A percentile compares a stretch with the other conserved stretches of the same genome.
These are phyloP conservation scores for Tachystola acroxantha DNA, from an alignment of 2,888 invertebrate species.

Conservation along the genomic window DNA sequence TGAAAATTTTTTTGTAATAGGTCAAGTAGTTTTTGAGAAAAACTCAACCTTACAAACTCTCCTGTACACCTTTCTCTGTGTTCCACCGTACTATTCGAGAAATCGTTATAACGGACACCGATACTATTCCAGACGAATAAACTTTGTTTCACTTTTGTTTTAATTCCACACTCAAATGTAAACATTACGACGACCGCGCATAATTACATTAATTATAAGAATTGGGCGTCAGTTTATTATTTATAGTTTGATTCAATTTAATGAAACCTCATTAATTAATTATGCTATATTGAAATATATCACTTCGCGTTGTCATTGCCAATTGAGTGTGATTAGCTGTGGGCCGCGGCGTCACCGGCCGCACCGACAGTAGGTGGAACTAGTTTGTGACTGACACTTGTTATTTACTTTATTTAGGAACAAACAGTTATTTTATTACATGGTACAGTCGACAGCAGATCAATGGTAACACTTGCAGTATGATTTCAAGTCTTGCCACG, in stretches of 20 bases:
- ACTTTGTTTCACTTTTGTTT: slow-evolving; percentile 1
- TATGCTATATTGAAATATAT: slow-evolving; percentile 15
- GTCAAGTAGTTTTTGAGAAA: no score
- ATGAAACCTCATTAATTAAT: slow-evolving; percentile 18
- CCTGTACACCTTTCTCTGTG: no score
- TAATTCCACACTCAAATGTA: slow-evolving; percentile 3
- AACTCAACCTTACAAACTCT: no score
- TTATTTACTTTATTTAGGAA: no score
- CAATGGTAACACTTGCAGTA: no score
- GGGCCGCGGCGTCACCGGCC: slow-evolving; percentile 4
- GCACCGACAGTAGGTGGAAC: neutral
- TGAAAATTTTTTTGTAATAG: no score
- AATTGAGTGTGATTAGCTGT: slow-evolving; percentile 9
- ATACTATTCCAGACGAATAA: no score
- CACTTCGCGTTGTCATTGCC: slow-evolving; percentile 10
- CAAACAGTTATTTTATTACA: no score
- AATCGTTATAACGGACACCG: no score
- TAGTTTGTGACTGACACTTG: neutral
- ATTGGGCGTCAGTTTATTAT: neutral
- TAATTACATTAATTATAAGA: slow-evolving; percentile 12
- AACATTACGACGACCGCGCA: neutral
- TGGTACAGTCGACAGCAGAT: no score
- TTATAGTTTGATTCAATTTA: slow-evolving; percentile 9
- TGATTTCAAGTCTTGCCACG: no score
- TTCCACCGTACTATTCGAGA: no score